phyloP scores from a whole-genome alignment of 1,140 invertebrate genomes.

The Epicauta chinensis region DNA sequence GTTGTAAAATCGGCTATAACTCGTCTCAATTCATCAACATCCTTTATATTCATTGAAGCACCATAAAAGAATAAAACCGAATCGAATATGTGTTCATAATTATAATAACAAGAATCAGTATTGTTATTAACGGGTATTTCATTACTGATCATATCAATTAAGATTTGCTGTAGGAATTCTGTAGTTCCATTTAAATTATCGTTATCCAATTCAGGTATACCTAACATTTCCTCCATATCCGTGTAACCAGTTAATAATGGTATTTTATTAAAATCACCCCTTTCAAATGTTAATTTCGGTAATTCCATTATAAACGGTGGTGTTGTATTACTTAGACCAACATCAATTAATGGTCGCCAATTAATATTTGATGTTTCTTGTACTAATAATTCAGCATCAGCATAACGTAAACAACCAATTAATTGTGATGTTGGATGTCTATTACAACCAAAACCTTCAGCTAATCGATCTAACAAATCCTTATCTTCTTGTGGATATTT shows the following conservation, averaged over 20 bases:
- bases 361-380: conserved; percentile 56
- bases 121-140: conserved; percentile 50
- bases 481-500: conserved; percentile 51
- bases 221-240: conserved; percentile 68
- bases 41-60: conserved; percentile 48
- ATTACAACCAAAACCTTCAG: conserved; percentile 59
- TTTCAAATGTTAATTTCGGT: conserved; percentile 55
- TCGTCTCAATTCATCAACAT: conserved; percentile 51
- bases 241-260: conserved; percentile 68
- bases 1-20: conserved; percentile 61
- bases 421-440: conserved; percentile 55
- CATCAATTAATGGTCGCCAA: conserved; percentile 71
- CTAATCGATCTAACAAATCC: conserved; percentile 43
- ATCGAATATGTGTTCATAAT: conserved; percentile 63
- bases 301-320: conserved; percentile 59
- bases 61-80: conserved; percentile 69
- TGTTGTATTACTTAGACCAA: conserved; percentile 57
- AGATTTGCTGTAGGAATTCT: conserved; percentile 50
- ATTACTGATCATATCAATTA: conserved; percentile 52
- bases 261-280: conserved; percentile 54
- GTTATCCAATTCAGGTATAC: conserved; percentile 49
- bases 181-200: conserved; percentile 48
- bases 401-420: conserved; percentile 60
- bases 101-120: conserved; percentile 58
- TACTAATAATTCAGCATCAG: conserved; percentile 51